Conservation (phyloP, 1,140 invertebrate species). For the Caenorhabditis remanei region DNA sequence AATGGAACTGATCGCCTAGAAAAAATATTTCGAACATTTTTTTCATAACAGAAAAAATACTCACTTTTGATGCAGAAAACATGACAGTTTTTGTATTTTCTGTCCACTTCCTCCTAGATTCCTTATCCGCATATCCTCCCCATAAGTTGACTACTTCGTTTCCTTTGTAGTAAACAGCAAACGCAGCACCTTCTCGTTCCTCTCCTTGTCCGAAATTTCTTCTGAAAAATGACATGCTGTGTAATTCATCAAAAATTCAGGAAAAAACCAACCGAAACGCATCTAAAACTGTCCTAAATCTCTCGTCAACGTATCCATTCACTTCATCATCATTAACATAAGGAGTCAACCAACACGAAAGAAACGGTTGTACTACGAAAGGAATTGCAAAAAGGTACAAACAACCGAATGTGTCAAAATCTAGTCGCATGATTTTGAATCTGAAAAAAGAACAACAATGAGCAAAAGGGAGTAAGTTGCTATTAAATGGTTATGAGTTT, state of each 20-base stretch:
- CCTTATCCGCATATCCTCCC: conserved; percentile 78
- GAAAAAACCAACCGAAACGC: conserved; percentile 57
- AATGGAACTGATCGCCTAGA: conserved; percentile 76
- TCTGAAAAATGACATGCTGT: conserved; percentile 55
- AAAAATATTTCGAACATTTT: not conserved
- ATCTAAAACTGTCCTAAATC: conserved; percentile 56
- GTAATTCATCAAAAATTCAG: not conserved
- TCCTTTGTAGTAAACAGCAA: conserved; percentile 75
- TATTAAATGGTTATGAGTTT: too few relatives aligned
- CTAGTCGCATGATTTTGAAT: not conserved
- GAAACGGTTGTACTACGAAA: conserved; percentile 22
- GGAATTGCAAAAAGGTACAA: conserved; percentile 18
- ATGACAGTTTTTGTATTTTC: conserved; percentile 68
- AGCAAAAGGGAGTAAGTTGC: too few relatives aligned
- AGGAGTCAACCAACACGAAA: conserved; percentile 44
- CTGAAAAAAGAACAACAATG: not conserved
- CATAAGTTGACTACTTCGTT: conserved; percentile 78
- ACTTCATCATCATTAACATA: conserved; percentile 53
- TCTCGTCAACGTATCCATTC: conserved; percentile 53
- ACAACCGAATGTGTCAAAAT: conserved; percentile 17
- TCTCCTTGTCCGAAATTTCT: conserved; percentile 69
- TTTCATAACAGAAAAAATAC: not conserved
- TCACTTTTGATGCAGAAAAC: conserved; percentile 72
- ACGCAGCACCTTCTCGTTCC: conserved; percentile 74
- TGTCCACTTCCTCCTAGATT: conserved; percentile 65